phyloP scores from a whole-genome alignment of 2,888 invertebrate genomes.

The Opisthograptis luteolata region DNA sequence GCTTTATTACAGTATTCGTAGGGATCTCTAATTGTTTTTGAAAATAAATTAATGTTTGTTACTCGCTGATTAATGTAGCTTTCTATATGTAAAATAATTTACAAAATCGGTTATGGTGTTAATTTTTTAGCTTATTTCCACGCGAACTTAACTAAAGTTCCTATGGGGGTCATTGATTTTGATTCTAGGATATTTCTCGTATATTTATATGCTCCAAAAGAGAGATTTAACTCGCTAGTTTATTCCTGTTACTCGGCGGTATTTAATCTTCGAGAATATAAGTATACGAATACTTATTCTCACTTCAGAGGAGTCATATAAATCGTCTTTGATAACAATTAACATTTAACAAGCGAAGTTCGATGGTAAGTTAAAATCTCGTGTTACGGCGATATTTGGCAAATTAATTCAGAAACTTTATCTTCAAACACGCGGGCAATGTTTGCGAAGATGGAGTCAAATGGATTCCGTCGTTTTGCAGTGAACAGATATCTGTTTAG shows the following conservation, averaged over 20 bases:
- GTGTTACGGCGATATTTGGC: conserved; percentile 78
- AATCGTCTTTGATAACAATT: conserved; percentile 71
- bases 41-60: too few relatives aligned
- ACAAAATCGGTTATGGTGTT: too few relatives aligned
- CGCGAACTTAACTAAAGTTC: too few relatives aligned
- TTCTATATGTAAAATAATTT: too few relatives aligned
- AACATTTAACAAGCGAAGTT: conserved; percentile 79
- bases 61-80: too few relatives aligned
- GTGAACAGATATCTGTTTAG: neutral
- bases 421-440: conserved; percentile 71
- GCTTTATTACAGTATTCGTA: too few relatives aligned
- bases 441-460: conserved; percentile 64
- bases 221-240: too few relatives aligned
- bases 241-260: neutral
- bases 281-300: conserved; percentile 19
- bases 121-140: too few relatives aligned
- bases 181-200: too few relatives aligned
- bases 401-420: conserved; percentile 79
- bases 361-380: conserved; percentile 73
- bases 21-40: too few relatives aligned
- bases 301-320: conserved; percentile 28
- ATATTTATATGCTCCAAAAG: too few relatives aligned
- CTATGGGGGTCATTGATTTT: too few relatives aligned
- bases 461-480: conserved; percentile 12
- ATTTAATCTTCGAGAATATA: neutral